These are phyloP conservation scores for Aphrocallistes beatrix DNA, from an alignment of 37 sponge, comb jelly and placozoan genomes.

Conservation along the genomic window DNA sequence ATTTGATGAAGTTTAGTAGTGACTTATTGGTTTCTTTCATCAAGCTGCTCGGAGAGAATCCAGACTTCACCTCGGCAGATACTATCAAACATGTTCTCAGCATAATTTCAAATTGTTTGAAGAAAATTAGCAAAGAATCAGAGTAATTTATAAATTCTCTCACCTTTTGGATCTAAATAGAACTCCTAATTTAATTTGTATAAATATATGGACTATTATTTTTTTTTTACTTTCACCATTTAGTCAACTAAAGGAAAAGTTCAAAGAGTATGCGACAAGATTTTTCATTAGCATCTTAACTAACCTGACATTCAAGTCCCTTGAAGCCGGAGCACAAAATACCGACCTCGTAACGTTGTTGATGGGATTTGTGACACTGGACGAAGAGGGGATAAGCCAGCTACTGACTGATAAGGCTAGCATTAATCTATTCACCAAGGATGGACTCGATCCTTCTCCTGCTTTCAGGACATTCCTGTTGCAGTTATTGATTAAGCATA, in stretches of 20 bases:
- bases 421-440: background rate
- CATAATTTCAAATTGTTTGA: background rate
- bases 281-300: conserved; percentile 1
- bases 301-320: background rate
- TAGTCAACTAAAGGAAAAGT: background rate
- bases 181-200: too few species aligned
- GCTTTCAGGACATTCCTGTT: conserved; percentile 2
- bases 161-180: too few species aligned
- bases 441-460: conserved; percentile 10
- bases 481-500: background rate
- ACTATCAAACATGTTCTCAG: background rate
- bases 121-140: background rate
- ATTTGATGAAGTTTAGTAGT: background rate
- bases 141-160: too few species aligned
- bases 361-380: conserved; percentile 11
- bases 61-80: background rate
- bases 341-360: background rate
- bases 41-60: background rate
- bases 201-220: background rate
- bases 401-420: background rate
- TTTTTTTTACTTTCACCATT: background rate
- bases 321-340: background rate
- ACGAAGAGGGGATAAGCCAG: background rate
- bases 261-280: background rate
- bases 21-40: background rate